Evolutionary conservation across 2,888 invertebrate genomes (phyloP).

Genomic region (Cyaniris semiargus): DNA sequence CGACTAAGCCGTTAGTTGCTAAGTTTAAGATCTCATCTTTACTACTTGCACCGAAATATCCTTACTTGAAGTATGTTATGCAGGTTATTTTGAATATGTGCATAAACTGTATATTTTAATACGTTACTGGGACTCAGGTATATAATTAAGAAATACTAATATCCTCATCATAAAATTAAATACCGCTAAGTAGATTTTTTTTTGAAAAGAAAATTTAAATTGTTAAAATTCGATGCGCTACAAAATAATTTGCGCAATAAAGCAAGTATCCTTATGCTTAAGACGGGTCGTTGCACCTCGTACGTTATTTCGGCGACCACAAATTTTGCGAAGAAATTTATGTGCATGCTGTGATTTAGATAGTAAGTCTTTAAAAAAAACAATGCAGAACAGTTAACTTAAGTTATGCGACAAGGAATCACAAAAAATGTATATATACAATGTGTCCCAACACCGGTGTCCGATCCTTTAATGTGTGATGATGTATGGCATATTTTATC

Average conservation of each 20-base stretch:
- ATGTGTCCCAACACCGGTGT: no score
- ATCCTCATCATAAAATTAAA: background rate
- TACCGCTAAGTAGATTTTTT: background rate
- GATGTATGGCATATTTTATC: no score
- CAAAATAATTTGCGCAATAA: slow-evolving; percentile 23
- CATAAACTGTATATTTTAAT: background rate
- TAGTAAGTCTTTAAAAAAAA: slow-evolving; percentile 7
- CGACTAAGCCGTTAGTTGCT: background rate
- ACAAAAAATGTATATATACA: background rate
- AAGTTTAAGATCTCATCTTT: slow-evolving; percentile 18
- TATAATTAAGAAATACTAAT: background rate
- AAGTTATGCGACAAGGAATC: background rate
- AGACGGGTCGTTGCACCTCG: slow-evolving; percentile 26
- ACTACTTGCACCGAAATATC: background rate
- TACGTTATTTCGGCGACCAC: slow-evolving; percentile 26
- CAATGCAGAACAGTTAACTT: slow-evolving; percentile 1
- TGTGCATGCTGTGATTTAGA: slow-evolving; percentile 13
- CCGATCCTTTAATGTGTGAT: no score
- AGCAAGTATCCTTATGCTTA: slow-evolving; percentile 2
- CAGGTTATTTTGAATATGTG: background rate
- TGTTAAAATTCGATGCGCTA: slow-evolving; percentile 14
- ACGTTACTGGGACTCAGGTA: background rate
- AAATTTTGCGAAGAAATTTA: slow-evolving; percentile 12
- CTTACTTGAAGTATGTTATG: background rate
- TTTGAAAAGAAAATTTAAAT: background rate